Percentiles rank a stretch among this genome's conserved stretches.
Conservation (phyloP, 2,113 vertebrate species). For the Nothoprocta perdicaria region DNA sequence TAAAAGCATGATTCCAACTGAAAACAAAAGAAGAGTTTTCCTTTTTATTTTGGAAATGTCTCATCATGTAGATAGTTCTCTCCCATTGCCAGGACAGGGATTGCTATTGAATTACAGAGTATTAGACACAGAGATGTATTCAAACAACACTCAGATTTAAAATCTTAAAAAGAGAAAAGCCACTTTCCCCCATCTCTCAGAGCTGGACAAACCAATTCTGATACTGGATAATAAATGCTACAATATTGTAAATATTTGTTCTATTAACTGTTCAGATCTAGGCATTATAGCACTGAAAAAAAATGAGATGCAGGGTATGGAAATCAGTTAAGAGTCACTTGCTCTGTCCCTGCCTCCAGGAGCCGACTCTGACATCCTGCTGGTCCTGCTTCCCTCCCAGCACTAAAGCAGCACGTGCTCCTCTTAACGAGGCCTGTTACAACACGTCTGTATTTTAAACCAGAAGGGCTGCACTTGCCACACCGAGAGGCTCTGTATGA, state of each 20-base stretch:
- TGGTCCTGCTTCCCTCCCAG: background rate
- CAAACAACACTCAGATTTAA: constrained; percentile 1
- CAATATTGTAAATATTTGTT: background rate
- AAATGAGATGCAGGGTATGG: background rate
- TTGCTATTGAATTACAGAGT: constrained; percentile 34
- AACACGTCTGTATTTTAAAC: background rate
- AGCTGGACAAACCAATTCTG: background rate
- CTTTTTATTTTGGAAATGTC: constrained; percentile 56
- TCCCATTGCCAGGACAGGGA: constrained; percentile 37
- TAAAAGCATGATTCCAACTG: constrained; percentile 99
- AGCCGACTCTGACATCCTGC: background rate
- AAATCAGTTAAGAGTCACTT: background rate
- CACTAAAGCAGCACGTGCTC: background rate
- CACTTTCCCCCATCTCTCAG: background rate
- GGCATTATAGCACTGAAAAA: background rate
- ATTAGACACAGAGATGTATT: constrained; percentile 31
- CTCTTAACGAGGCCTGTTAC: background rate
- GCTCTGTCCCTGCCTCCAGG: too few relatives aligned
- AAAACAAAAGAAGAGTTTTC: constrained; percentile 61
- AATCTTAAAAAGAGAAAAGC: background rate
- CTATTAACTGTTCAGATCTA: background rate
- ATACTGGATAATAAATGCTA: background rate
- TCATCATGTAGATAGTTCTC: constrained; percentile 47
- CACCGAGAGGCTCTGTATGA: background rate
- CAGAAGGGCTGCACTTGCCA: background rate